Evolutionary conservation across 2,888 invertebrate species (phyloP).

Genomic region (Allygus modestus): DNA sequence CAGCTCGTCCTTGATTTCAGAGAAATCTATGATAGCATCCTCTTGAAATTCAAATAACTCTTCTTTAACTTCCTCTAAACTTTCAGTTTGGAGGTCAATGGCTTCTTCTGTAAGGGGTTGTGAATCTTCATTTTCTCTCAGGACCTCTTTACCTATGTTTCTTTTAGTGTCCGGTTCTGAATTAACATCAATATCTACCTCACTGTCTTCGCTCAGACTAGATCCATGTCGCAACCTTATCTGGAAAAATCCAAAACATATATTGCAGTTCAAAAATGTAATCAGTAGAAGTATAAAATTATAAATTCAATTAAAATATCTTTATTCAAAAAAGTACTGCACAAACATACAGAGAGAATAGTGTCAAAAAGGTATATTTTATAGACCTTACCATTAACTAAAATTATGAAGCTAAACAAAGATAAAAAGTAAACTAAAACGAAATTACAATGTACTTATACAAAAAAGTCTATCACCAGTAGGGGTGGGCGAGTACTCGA

Average conservation of each 20-base stretch:
- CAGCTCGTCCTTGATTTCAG: not conserved
- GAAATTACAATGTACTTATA: no score
- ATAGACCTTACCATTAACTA: no score
- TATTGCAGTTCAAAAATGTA: no score
- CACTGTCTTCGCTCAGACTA: constrained; percentile 71
- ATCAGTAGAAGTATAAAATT: no score
- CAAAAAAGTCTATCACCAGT: no score
- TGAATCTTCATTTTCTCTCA: constrained; percentile 5
- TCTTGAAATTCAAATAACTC: constrained; percentile 58
- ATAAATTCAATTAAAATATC: no score
- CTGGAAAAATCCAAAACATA: constrained; percentile 71
- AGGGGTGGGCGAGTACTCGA: no score
- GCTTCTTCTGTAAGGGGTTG: not conserved
- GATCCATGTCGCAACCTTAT: constrained; percentile 72
- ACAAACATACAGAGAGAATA: no score
- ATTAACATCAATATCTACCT: constrained; percentile 80
- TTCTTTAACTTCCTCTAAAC: constrained; percentile 63
- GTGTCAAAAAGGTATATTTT: no score
- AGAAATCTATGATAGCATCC: constrained; percentile 4
- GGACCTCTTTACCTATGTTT: not conserved
- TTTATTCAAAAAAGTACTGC: no score
- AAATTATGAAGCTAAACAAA: no score
- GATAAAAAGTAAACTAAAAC: no score
- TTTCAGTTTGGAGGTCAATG: constrained; percentile 42
- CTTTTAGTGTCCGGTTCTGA: constrained; percentile 73